phyloP scores from a whole-genome alignment of 1,140 invertebrate genomes.

The Tetramorium parvispinum region DNA sequence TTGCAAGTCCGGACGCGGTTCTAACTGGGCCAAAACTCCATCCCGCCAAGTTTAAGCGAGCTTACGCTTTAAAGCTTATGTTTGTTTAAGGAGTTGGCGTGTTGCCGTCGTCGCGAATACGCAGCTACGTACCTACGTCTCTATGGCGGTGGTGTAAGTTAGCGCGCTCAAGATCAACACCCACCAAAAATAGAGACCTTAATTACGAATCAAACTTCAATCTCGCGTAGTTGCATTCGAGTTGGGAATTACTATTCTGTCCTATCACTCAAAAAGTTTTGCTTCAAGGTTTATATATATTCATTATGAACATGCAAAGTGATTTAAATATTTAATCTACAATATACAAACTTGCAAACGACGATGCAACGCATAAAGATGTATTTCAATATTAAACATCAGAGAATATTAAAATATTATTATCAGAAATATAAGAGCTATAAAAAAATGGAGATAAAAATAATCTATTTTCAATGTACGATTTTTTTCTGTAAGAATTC shows the following conservation, averaged over 20 bases:
- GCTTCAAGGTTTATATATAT: not conserved
- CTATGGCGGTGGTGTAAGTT: conserved; percentile 38
- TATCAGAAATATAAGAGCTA: not conserved
- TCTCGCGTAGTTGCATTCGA: conserved; percentile 9
- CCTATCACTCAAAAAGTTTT: not conserved
- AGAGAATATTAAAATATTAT: not conserved
- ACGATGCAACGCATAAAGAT: not conserved
- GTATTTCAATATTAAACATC: not conserved
- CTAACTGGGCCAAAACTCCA: conserved; percentile 75
- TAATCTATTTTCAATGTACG: not conserved
- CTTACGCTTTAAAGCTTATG: conserved; percentile 76
- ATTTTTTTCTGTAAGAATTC: not conserved
- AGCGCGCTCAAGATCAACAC: conserved; percentile 51
- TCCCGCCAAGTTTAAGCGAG: conserved; percentile 75
- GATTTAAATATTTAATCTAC: not conserved
- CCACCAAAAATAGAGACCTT: conserved; percentile 49
- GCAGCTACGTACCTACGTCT: conserved; percentile 32
- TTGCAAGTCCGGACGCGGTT: conserved; percentile 73
- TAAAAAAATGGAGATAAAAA: not conserved
- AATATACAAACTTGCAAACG: not conserved
- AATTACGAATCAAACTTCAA: conserved; percentile 58
- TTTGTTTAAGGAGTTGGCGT: conserved; percentile 76
- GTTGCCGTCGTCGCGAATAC: conserved; percentile 60
- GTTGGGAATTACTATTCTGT: not conserved
- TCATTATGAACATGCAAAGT: not conserved